Percentiles rank a stretch among this genome's conserved stretches.
Evolutionary conservation across 2,113 vertebrate species (phyloP).

Genomic region (Agapornis roseicollis): DNA sequence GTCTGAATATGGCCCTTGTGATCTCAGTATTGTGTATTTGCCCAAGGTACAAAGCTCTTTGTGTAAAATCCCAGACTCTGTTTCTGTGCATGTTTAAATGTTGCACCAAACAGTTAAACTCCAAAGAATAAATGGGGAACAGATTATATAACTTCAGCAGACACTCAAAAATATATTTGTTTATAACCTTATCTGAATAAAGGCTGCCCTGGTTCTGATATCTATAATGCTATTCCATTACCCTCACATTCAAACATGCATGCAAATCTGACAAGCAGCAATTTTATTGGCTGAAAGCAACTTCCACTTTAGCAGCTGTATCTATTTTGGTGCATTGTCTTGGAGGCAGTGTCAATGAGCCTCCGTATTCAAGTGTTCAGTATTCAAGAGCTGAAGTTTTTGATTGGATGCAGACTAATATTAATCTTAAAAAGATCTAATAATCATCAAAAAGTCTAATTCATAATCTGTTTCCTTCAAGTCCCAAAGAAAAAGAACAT

Average conservation of each 20-base stretch:
- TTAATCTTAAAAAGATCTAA: neutral
- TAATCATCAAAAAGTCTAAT: slow-evolving; percentile 25
- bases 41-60: neutral
- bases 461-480: neutral
- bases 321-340: slow-evolving; percentile 48
- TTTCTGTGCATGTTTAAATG: neutral
- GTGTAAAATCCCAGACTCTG: neutral
- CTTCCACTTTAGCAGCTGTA: slow-evolving; percentile 52
- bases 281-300: slow-evolving; percentile 48
- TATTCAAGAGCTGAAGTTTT: slow-evolving; percentile 29
- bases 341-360: slow-evolving; percentile 34
- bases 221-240: slow-evolving; percentile 58
- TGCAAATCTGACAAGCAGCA: slow-evolving; percentile 46
- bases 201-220: slow-evolving; percentile 42
- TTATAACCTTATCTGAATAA: slow-evolving; percentile 47
- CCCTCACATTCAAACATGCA: slow-evolving; percentile 16
- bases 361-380: neutral
- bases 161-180: slow-evolving; percentile 6
- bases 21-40: neutral
- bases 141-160: slow-evolving; percentile 5
- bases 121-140: neutral
- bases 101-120: slow-evolving; percentile 38
- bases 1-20: too few relatives aligned
- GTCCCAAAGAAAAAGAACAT: neutral
- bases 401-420: slow-evolving; percentile 39